A percentile compares a stretch with the other conserved stretches of the same genome.
These are phyloP conservation scores for Hybognathus amarus DNA, from an alignment of 2,797 vertebrate genomes.

Conservation along the genomic window DNA sequence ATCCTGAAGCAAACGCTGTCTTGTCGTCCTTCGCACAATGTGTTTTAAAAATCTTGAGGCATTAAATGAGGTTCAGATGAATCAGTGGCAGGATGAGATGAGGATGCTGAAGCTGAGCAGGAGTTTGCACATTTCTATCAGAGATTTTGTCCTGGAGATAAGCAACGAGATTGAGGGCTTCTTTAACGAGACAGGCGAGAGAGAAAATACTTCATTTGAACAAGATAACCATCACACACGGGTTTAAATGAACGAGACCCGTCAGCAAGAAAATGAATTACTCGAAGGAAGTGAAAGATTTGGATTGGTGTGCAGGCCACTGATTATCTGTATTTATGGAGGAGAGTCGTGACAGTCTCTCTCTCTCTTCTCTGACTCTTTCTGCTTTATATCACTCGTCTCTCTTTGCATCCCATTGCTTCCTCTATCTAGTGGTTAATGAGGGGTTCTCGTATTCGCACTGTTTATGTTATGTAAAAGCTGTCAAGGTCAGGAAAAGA, in stretches of 20 bases:
- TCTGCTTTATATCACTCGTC: neutral
- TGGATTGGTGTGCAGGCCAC: neutral
- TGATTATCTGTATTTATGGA: conserved; percentile 33
- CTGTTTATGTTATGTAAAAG: conserved; percentile 3
- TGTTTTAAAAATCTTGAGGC: conserved; percentile 17
- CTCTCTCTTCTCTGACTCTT: neutral
- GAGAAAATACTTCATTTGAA: conserved; percentile 43
- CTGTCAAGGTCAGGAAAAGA: conserved; percentile 7
- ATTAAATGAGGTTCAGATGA: conserved; percentile 35
- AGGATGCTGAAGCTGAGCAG: conserved; percentile 2
- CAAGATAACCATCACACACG: conserved; percentile 41
- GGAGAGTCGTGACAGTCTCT: conserved; percentile 9
- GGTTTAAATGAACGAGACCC: conserved; percentile 35
- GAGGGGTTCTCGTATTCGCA: neutral
- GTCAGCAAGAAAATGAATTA: conserved; percentile 46
- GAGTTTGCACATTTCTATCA: conserved; percentile 35
- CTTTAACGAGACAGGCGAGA: conserved; percentile 28
- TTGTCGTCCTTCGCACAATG: neutral
- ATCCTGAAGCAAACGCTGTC: neutral
- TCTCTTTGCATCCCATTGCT: conserved; percentile 11
- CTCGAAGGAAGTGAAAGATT: conserved; percentile 33
- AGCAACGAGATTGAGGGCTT: conserved; percentile 45
- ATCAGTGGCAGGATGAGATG: conserved; percentile 19
- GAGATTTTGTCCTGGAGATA: conserved; percentile 45
- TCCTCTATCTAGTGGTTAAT: conserved; percentile 24